Percentiles rank a stretch among this genome's conserved stretches.
These are phyloP conservation scores for Callospermophilus lateralis DNA, from an alignment of 2,113 vertebrate species.

Conservation along the genomic window DNA sequence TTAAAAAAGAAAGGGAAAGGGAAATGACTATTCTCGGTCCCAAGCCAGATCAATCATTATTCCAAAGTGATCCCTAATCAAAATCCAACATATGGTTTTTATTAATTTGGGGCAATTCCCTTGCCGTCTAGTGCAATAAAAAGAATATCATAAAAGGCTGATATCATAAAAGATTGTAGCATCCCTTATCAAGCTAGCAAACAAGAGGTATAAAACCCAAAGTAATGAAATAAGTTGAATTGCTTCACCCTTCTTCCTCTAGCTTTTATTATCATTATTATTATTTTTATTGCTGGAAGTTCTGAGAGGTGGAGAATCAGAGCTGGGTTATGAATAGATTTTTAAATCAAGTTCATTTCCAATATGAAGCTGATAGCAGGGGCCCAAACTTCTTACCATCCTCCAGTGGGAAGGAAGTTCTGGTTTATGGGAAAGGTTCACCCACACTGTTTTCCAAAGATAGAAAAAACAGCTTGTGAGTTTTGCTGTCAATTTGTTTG, in stretches of 20 bases:
- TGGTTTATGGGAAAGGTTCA: slow-evolving; percentile 22
- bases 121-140: slow-evolving; percentile 73
- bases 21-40: slow-evolving; percentile 26
- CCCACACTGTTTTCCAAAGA: slow-evolving; percentile 32
- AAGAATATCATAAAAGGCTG: slow-evolving; percentile 68
- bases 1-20: slow-evolving; percentile 23
- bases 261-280: slow-evolving; percentile 66
- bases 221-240: slow-evolving; percentile 75
- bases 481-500: background rate
- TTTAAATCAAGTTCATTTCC: slow-evolving; percentile 71
- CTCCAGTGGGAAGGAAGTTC: slow-evolving; percentile 7
- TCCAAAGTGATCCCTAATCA: slow-evolving; percentile 80
- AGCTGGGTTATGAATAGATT: slow-evolving; percentile 67
- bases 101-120: slow-evolving; percentile 82
- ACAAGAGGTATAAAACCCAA: slow-evolving; percentile 75
- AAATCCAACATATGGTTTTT: slow-evolving; percentile 80
- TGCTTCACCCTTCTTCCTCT: slow-evolving; percentile 46
- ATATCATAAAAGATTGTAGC: slow-evolving; percentile 67
- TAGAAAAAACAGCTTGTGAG: background rate
- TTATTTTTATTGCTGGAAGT: slow-evolving; percentile 68
- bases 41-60: slow-evolving; percentile 68
- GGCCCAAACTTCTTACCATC: background rate
- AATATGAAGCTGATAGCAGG: slow-evolving; percentile 36
- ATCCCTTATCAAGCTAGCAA: slow-evolving; percentile 73
- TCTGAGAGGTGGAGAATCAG: slow-evolving; percentile 60